Conservation (phyloP, 1,140 invertebrate species). For the Drosophila pandora region DNA sequence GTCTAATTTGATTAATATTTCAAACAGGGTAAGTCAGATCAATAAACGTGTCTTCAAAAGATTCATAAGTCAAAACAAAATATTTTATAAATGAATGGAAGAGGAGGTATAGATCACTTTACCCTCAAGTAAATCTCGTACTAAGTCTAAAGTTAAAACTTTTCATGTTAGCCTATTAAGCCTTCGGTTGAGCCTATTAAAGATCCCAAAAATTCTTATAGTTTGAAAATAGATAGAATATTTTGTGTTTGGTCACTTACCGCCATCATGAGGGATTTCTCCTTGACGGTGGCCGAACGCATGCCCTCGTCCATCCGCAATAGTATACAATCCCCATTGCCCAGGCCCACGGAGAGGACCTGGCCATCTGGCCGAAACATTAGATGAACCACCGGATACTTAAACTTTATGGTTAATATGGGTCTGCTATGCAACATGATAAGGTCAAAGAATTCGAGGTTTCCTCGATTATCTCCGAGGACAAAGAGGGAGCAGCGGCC, state of each 20-base stretch:
- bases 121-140: too few species aligned
- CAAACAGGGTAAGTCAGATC: too few species aligned
- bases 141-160: too few species aligned
- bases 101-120: too few species aligned
- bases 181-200: too few species aligned
- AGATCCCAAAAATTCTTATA: too few species aligned
- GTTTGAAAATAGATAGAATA: background rate
- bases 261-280: slow-evolving; percentile 90
- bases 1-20: too few species aligned
- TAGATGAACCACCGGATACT: slow-evolving; percentile 84
- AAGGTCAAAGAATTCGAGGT: slow-evolving; percentile 94
- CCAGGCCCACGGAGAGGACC: slow-evolving; percentile 90
- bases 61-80: too few species aligned
- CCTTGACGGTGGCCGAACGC: slow-evolving; percentile 88
- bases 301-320: slow-evolving; percentile 92
- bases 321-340: slow-evolving; percentile 90
- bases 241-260: background rate
- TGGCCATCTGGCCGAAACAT: slow-evolving; percentile 86
- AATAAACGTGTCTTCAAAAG: too few species aligned
- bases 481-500: slow-evolving; percentile 93
- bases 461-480: slow-evolving; percentile 91
- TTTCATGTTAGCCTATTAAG: too few species aligned
- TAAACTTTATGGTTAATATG: slow-evolving; percentile 85
- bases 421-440: slow-evolving; percentile 92
- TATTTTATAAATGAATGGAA: too few species aligned